Conservation (phyloP, 92 coral and sea anemone species). For the Pocillopora meandrina region DNA sequence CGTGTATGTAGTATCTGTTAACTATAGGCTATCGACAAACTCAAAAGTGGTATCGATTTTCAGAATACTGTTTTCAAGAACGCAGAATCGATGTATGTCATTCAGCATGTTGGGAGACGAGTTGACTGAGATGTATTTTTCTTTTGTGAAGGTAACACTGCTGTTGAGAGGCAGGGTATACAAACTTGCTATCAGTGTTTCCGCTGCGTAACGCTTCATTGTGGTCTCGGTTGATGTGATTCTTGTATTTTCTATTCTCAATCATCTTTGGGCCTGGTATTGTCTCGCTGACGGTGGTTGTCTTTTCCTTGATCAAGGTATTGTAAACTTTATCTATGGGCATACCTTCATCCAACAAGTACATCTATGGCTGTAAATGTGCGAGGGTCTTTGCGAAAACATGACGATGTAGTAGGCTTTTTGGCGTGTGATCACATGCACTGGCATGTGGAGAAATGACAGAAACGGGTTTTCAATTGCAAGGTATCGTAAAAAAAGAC, state of each 20-base stretch:
- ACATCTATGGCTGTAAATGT: slow-evolving; percentile 19
- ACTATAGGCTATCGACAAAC: slow-evolving; percentile 71
- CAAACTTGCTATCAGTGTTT: slow-evolving; percentile 17
- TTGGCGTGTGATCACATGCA: slow-evolving; percentile 11
- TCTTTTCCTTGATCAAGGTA: slow-evolving; percentile 28
- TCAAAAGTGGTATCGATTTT: slow-evolving; percentile 69
- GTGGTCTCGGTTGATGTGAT: neutral
- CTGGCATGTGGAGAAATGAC: too few relatives aligned
- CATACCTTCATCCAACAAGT: slow-evolving; percentile 49
- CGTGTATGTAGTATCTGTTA: slow-evolving; percentile 49
- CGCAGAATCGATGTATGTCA: slow-evolving; percentile 59
- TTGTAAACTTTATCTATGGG: slow-evolving; percentile 50
- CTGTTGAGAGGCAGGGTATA: slow-evolving; percentile 37
- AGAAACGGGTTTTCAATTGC: too few relatives aligned
- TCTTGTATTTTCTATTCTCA: slow-evolving; percentile 33
- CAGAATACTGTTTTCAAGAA: slow-evolving; percentile 53
- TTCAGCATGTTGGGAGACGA: slow-evolving; percentile 51
- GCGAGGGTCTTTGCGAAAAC: neutral
- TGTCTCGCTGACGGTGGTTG: slow-evolving; percentile 61
- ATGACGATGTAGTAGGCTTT: slow-evolving; percentile 44
- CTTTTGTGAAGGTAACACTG: slow-evolving; percentile 60
- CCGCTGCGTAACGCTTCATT: neutral
- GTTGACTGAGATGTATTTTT: slow-evolving; percentile 46
- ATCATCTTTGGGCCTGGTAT: slow-evolving; percentile 65
- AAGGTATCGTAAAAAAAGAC: too few relatives aligned